Conservation (phyloP, 64 coral and sea anemone species). For the Catalaphyllia jardinei region DNA sequence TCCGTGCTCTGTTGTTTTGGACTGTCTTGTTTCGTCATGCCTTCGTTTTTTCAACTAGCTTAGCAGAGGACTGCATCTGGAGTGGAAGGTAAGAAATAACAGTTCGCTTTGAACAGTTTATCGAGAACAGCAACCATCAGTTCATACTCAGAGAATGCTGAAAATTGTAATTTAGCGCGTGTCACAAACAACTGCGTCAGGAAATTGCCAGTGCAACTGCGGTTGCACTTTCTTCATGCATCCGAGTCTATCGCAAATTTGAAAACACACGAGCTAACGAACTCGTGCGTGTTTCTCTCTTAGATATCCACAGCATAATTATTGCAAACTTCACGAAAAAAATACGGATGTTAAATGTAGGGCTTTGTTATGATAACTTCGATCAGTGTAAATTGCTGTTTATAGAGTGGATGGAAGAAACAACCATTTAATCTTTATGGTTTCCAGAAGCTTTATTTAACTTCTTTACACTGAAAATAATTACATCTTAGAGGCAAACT, state of each 20-base stretch:
- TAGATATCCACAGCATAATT: too few species aligned
- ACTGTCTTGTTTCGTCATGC: not conserved
- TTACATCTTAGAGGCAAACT: not conserved
- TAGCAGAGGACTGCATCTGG: constrained; percentile 32
- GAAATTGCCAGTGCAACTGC: too few species aligned
- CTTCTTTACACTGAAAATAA: not conserved
- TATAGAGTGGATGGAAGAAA: not conserved
- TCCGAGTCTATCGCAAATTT: too few species aligned
- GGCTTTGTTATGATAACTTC: not conserved
- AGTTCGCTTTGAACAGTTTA: not conserved
- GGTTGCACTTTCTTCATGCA: too few species aligned
- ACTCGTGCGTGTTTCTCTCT: not conserved
- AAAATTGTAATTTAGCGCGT: constrained; percentile 7
- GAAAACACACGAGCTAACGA: too few species aligned
- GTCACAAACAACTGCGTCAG: not conserved
- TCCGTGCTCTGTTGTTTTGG: constrained; percentile 2
- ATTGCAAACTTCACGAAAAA: not conserved
- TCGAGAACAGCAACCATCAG: not conserved
- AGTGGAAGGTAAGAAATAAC: constrained; percentile 25
- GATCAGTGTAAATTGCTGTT: not conserved
- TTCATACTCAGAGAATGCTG: not conserved
- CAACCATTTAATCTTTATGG: not conserved
- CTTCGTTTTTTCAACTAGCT: not conserved
- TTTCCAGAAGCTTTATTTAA: not conserved
- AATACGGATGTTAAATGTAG: not conserved